Evolutionary conservation across 2,888 invertebrate species (phyloP), one percentile per base, ranked within the genome.

Genomic region (Idaea straminata): DNA sequence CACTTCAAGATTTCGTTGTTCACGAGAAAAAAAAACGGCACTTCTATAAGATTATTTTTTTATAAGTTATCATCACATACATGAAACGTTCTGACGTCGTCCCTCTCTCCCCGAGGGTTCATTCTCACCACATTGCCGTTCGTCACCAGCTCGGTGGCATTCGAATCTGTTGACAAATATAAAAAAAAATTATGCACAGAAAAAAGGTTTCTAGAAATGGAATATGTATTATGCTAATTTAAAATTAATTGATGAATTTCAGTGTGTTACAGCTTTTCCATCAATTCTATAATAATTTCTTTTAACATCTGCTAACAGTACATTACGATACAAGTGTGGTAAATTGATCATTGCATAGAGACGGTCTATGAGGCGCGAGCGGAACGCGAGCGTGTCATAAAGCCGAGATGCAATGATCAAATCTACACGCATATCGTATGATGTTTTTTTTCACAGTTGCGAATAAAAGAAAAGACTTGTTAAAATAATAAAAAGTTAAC

Each of bases 1-100:
- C 47, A 47, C 47, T 47, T 47, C 0, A 47, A 47, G 47, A 13
- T 7, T 47, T 13, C 47, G 25, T 25, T 25, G 25, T 25, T 25
- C 47, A 13, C 47, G 10, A 47, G 47, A 7, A 10, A 4, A 38
- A 5, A 47, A 47, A 47, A 47, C 47, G 10, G 47, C 10, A 47
- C 47, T 13, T 10, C 10, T 47, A 10, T 47, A 47, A 13, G 10
- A 47, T 47, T 13, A 47, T 13, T 47, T 47, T 47, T 71, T 78
- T 83, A 89, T 77, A 88, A 79, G 67, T 75, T 85, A 70, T 88
- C 86, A 62, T 87, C 89, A 68, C 85, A 82, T 57, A 84, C 75
- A 62, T 80, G 80, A 60, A 74, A 78, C 65, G 77, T 74, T 64
- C 70, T 80, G 4, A 72, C 74, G 15, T 75, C 79, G 15, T 80